These are phyloP conservation scores for Epinotia ramella DNA, from an alignment of 2,888 invertebrate genomes.

Conservation along the genomic window DNA sequence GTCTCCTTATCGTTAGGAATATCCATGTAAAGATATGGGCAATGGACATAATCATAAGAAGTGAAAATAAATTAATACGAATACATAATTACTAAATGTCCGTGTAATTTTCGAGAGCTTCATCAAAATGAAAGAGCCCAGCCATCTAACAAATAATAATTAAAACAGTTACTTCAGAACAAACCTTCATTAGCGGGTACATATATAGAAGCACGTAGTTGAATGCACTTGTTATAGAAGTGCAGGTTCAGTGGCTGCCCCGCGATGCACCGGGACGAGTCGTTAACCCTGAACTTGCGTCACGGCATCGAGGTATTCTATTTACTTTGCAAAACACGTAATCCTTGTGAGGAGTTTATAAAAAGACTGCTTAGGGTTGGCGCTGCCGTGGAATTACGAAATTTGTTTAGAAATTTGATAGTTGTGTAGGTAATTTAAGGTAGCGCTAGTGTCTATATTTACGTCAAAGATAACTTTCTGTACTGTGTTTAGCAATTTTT, in stretches of 20 bases:
- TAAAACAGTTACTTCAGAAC: constrained; percentile 45
- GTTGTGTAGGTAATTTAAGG: background rate
- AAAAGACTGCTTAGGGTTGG: constrained; percentile 33
- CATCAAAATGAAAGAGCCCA: background rate
- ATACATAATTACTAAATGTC: too few relatives aligned
- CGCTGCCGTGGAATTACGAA: background rate
- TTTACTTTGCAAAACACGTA: constrained; percentile 35
- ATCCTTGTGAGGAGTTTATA: constrained; percentile 34
- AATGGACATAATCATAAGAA: too few relatives aligned
- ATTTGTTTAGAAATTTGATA: background rate
- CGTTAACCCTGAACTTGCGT: constrained; percentile 67
- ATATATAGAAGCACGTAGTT: constrained; percentile 52
- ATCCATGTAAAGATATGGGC: too few relatives aligned
- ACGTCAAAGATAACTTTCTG: background rate
- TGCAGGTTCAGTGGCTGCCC: constrained; percentile 56
- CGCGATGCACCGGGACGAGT: constrained; percentile 57
- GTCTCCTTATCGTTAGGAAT: too few relatives aligned
- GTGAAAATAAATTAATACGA: too few relatives aligned
- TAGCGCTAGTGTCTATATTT: background rate
- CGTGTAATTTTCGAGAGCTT: background rate
- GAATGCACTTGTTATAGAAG: constrained; percentile 61
- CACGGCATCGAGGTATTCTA: constrained; percentile 48
- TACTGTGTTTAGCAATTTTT: too few relatives aligned
- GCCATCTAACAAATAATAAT: constrained; percentile 41
- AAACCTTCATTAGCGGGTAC: constrained; percentile 13